Base-by-base conservation (phyloP, 2,888 invertebrate species). In the Sepiola atlantica region DNA sequence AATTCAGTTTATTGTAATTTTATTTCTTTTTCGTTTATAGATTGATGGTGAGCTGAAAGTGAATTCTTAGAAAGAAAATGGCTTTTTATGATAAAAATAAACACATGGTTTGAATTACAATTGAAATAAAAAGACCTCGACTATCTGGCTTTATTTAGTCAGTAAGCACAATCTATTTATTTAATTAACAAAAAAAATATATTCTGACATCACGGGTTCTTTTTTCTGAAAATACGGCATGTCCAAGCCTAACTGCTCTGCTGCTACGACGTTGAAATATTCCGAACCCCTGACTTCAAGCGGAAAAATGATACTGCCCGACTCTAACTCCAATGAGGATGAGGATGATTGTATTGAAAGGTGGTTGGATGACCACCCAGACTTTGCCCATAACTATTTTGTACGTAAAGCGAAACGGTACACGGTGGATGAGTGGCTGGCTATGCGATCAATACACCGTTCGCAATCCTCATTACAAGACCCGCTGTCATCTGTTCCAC, bases 361-460 rank as follows among this genome's bases (percentile, higher is more conserved):
- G 96, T 99, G 99, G 99, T 98, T 99, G 96, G 99, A 99, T 97
- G 99, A 99, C 97, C 99, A 99, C 98, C 99, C 98, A 96, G 99
- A 99, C 97, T 99, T 99, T 97, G 98, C 99, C 96, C 98, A 99
- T 97, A 99, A 99, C 97, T 99, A 99, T 97, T 99, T 99, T 97
- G 97, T 95, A 97, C 98, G 99, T 97, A 99, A 99, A 98, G 99
- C 99, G 96, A 98, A 99, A 95, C 98, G 99, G 96, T 98, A 99
- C 97, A 98, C 99, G 97, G 99, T 99, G 96, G 99, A 99, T 97
- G 98, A 98, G 96, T 99, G 99, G 99, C 98, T 99, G 96, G 98
- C 99, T 95, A 95, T 96, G 3, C 97, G 97, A 93, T 96, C 97
- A 32, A 95, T 96, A 14, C 28, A 55, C 45, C 18, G 93, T 93